phyloP scores from a whole-genome alignment of 2,797 vertebrate genomes.

The Pristis pectinata region DNA sequence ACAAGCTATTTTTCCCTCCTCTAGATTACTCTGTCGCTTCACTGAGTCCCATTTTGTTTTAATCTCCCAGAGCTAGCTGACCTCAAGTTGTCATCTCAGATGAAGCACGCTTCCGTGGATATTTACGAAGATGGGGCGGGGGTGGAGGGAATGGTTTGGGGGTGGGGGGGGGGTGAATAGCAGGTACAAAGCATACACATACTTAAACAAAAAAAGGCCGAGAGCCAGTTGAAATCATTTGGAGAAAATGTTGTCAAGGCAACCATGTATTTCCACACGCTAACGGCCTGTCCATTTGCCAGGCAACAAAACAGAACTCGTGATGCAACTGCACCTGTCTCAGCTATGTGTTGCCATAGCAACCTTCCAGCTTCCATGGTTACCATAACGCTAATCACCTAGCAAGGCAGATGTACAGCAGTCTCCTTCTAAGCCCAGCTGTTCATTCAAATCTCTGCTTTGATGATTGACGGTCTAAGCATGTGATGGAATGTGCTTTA shows the following conservation, averaged over 20 bases:
- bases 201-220: constrained; percentile 52
- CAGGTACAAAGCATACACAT: constrained; percentile 44
- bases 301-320: constrained; percentile 74
- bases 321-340: constrained; percentile 76
- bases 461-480: constrained; percentile 65
- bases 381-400: constrained; percentile 76
- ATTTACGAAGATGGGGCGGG: constrained; percentile 51
- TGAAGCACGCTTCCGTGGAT: constrained; percentile 53
- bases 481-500: constrained; percentile 58
- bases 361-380: constrained; percentile 72
- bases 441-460: constrained; percentile 63
- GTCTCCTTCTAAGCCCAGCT: constrained; percentile 64
- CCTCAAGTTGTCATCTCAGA: constrained; percentile 57
- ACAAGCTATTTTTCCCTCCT: neutral
- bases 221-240: constrained; percentile 71
- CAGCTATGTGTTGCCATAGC: constrained; percentile 76
- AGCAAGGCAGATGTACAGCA: constrained; percentile 65
- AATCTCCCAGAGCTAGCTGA: constrained; percentile 53
- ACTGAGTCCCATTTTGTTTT: constrained; percentile 48
- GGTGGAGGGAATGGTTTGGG: no score
- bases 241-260: constrained; percentile 78
- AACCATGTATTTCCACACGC: constrained; percentile 74
- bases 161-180: constrained; percentile 42
- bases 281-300: constrained; percentile 84
- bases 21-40: constrained; percentile 43